These are phyloP conservation scores for Calvadosia cruxmelitensis DNA, from an alignment of 30 jellyfish, hydroid and myxozoan genomes.

Conservation along the genomic window DNA sequence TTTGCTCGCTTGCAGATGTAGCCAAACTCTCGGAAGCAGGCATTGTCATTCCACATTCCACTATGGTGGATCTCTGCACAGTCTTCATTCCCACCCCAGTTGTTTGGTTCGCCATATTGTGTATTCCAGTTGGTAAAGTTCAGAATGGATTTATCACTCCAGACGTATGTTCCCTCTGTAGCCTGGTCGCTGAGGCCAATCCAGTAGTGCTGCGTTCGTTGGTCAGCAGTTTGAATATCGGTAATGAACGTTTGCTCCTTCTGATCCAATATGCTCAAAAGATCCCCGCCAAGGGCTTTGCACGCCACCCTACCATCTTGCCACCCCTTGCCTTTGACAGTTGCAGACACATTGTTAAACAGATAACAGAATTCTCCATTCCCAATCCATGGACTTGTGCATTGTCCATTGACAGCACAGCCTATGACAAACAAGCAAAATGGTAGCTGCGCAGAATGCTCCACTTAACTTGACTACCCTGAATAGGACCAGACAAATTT, in stretches of 20 bases:
- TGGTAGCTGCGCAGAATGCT: no score
- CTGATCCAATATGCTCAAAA: slow-evolving; percentile 27
- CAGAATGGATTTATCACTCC: slow-evolving; percentile 67
- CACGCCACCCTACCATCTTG: slow-evolving; percentile 58
- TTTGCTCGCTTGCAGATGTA: slow-evolving; percentile 54
- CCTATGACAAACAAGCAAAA: no score
- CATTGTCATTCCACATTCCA: slow-evolving; percentile 83
- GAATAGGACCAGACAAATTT: no score
- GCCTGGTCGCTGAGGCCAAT: slow-evolving; percentile 58
- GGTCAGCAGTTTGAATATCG: slow-evolving; percentile 23
- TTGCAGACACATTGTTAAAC: slow-evolving; percentile 41
- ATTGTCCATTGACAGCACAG: slow-evolving; percentile 8
- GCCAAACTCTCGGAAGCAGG: slow-evolving; percentile 65
- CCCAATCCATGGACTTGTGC: slow-evolving; percentile 55
- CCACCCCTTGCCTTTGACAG: slow-evolving; percentile 65
- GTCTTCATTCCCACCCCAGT: slow-evolving; percentile 72
- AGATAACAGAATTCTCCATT: slow-evolving; percentile 51
- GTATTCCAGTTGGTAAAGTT: slow-evolving; percentile 38
- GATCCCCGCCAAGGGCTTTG: slow-evolving; percentile 78
- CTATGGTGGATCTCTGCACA: slow-evolving; percentile 64
- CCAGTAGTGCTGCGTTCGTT: slow-evolving; percentile 68
- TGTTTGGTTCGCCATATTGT: slow-evolving; percentile 65
- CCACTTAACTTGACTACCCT: no score
- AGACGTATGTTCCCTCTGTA: slow-evolving; percentile 33
- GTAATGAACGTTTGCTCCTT: slow-evolving; percentile 40